Evolutionary conservation across 2,113 vertebrate species (phyloP), one percentile per base, ranked within the genome.

Genomic region (Ptilorrhoa leucosticta): DNA sequence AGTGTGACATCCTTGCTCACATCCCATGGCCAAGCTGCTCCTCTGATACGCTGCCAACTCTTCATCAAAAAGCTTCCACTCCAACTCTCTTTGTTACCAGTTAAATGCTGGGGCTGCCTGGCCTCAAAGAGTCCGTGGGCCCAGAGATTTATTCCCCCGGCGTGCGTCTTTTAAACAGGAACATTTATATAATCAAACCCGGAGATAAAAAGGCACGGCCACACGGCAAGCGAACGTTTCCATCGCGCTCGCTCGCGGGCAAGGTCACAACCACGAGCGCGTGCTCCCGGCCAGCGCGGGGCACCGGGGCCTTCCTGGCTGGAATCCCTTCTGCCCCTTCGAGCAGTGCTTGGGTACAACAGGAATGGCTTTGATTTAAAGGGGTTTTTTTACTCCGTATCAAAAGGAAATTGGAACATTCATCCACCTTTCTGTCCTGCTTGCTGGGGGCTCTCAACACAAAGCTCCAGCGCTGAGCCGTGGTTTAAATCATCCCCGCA

Each of bases 171-270:
- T 77, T 64, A 93, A 97, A 96, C 87, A 95, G 93, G 87, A 96
- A 96, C 92, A 33, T 73, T 83, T 83, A 63, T 81, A 45, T 95
- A 95, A 90, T 80, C 90, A 86, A 65, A 96, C 2, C 78, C 37
- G 79, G 40, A 83, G 93, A 93, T 88, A 20, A 91, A 91, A 96
- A 84, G 83, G 83, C 83, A 73, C 24, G 16, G 63, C 17, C 85
- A 77, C 86, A 39, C 1, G 79, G 42, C 83, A 15, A 48, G 77
- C 64, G 86, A 94, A 70, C 56, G 5, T 65, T 61, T 48, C 28
- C 68, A 57, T 4, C 1, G 8, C 7, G 9, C 40, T 56, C 14
- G 26, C 73, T 45, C 0, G 2, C 1, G 24, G 56, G n/a, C 48
- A 37, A 66, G 71, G 54, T 11, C 79, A 37, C 39, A 24, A 50